phyloP scores from a whole-genome alignment of 2,797 vertebrate genomes.

The Peromyscus aztecus region DNA sequence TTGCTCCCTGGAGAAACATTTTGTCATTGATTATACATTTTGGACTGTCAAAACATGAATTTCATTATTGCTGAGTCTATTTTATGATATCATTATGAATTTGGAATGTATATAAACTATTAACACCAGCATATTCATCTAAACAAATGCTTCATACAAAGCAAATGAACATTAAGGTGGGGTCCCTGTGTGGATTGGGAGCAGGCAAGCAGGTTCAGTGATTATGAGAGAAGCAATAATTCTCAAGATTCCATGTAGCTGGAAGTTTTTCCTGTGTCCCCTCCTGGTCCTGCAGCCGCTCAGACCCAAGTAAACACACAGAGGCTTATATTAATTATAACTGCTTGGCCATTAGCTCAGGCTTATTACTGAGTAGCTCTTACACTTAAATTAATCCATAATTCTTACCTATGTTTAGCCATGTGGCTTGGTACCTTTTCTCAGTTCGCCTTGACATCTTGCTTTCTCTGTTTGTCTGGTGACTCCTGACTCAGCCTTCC shows the following conservation, averaged over 20 bases:
- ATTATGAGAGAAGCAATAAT: conserved; percentile 63
- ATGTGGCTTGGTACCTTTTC: too few species aligned
- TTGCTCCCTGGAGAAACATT: conserved; percentile 70
- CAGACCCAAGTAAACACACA: too few species aligned
- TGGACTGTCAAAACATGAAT: conserved; percentile 61
- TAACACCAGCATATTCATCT: conserved; percentile 58
- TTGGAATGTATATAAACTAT: conserved; percentile 61
- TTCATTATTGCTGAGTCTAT: conserved; percentile 60
- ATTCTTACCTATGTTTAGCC: too few species aligned
- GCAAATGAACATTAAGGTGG: conserved; percentile 60
- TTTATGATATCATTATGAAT: conserved; percentile 72
- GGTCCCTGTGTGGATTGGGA: conserved; percentile 23
- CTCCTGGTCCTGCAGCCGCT: too few species aligned
- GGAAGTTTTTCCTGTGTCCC: too few species aligned
- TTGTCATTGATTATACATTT: conserved; percentile 75
- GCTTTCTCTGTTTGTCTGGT: too few species aligned
- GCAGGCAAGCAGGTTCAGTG: conserved; percentile 53
- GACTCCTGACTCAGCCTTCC: too few species aligned
- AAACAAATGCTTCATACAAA: conserved; percentile 43
- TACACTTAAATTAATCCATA: too few species aligned
- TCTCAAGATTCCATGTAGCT: not conserved
- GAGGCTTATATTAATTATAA: too few species aligned
- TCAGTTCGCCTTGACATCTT: too few species aligned
- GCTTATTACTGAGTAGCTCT: too few species aligned
- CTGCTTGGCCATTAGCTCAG: too few species aligned